phyloP scores from a whole-genome alignment of 2,888 invertebrate genomes.

The Augiades crinisus region DNA sequence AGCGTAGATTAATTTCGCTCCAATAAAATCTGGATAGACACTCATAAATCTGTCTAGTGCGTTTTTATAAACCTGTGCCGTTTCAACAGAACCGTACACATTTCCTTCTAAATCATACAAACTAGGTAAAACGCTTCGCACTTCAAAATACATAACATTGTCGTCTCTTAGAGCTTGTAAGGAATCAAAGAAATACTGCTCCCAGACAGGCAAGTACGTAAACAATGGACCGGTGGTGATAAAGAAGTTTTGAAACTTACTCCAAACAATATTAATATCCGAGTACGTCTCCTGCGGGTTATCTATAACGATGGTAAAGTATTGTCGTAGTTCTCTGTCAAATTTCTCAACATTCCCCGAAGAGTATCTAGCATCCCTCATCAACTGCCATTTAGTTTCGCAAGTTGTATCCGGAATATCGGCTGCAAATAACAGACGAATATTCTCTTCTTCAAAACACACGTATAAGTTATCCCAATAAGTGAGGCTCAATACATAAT shows the following conservation, averaged over 20 bases:
- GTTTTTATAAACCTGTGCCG: constrained; percentile 79
- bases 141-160: constrained; percentile 86
- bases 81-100: constrained; percentile 71
- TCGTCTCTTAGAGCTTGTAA: constrained; percentile 84
- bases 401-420: constrained; percentile 44
- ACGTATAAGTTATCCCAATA: constrained; percentile 82
- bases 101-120: constrained; percentile 86
- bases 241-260: constrained; percentile 80
- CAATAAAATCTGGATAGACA: constrained; percentile 84
- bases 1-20: constrained; percentile 86
- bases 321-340: constrained; percentile 72
- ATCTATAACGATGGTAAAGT: constrained; percentile 79
- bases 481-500: constrained; percentile 83
- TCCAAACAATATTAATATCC: constrained; percentile 83
- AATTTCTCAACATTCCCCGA: constrained; percentile 73
- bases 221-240: constrained; percentile 72
- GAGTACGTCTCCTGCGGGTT: constrained; percentile 67
- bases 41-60: constrained; percentile 78
- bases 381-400: constrained; percentile 67
- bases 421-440: constrained; percentile 54
- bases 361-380: constrained; percentile 69
- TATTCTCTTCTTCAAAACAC: constrained; percentile 54
- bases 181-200: constrained; percentile 84
- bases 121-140: constrained; percentile 82
- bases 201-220: constrained; percentile 84